phyloP scores from a whole-genome alignment of 2,113 vertebrate species.

The Mionectes macconnelli region DNA sequence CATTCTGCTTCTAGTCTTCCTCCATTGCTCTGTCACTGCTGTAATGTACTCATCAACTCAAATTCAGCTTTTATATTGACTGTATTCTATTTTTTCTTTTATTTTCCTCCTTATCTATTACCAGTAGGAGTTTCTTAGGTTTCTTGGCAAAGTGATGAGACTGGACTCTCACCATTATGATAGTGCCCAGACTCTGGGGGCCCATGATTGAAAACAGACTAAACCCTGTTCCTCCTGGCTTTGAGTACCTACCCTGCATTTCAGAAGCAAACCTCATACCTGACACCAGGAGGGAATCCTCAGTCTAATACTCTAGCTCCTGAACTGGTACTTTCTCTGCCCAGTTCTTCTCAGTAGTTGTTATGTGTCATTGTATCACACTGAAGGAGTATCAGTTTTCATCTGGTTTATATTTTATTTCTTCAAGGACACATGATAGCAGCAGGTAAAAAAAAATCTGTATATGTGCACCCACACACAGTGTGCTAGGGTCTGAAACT shows the following conservation, averaged over 20 bases:
- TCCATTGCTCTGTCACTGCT: background rate
- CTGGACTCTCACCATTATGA: background rate
- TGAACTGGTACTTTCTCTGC: background rate
- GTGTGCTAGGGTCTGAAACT: background rate
- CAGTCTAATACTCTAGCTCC: background rate
- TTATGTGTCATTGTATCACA: background rate
- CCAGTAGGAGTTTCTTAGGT: background rate
- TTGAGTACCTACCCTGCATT: background rate
- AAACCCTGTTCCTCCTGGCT: background rate
- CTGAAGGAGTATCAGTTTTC: background rate
- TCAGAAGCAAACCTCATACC: background rate
- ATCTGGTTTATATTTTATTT: background rate
- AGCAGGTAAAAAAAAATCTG: background rate
- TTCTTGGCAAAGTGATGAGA: background rate
- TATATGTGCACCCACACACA: rapidly evolving
- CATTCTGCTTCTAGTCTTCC: background rate
- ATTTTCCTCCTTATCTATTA: background rate
- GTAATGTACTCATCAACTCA: background rate
- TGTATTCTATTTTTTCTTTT: background rate
- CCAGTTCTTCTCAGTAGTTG: background rate
- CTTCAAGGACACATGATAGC: background rate
- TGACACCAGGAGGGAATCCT: background rate
- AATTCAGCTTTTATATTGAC: background rate
- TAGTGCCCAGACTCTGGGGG: background rate
- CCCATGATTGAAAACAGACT: background rate